Base-by-base conservation (phyloP, 2,113 vertebrate genomes). In the Epinephelus cyanopodus region DNA sequence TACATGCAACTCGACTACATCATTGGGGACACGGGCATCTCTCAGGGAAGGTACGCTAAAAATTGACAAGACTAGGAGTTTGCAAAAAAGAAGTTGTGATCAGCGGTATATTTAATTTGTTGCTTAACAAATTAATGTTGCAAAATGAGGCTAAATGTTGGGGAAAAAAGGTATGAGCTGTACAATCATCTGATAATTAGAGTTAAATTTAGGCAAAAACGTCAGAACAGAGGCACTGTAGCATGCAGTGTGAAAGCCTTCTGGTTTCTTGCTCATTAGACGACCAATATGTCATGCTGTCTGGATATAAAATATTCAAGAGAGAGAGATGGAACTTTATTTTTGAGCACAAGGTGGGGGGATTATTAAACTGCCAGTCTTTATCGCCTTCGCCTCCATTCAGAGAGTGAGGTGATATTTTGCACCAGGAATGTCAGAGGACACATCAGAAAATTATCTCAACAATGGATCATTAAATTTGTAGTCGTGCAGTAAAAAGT, bases 1-100 rank as follows among this genome's bases (percentile, higher is more conserved):
- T 99, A 97, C 90, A 95, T 97, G 1, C 94, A 95, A 19, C 91
- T 99, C 25, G 97, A 99, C 89, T 99, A 99, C 94, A 98, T 99
- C 79, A 96, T 98, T 21, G 98, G 97, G 0, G 97, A 99, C 81
- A 92, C 90, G 0, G 98, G 98, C 14, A 96, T 99, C 91, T 94
- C 96, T 48, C 97, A 96, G 91, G 98, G 98, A 57, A 96, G 93
- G 93, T 94, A 90, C 3, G 90, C 27, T 21, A 33, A 57, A 48
- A 72, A 39, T 23, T 2, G 27, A 56, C 47, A 27, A 70, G 39
- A n/a, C 29, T 42, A 4, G 29, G 29, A 50, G 61, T 37, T 10
- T 54, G 42, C 19, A 8, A 17, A 18, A 73, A 74, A 74, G 23
- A 74, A 8, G 13, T 27, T 61, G 21, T 54, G 18, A 60, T 64